A percentile compares a stretch with the other conserved stretches of the same genome.
phyloP scores from a whole-genome alignment of 2,797 vertebrate genomes.

The Lutjanus campechanus region DNA sequence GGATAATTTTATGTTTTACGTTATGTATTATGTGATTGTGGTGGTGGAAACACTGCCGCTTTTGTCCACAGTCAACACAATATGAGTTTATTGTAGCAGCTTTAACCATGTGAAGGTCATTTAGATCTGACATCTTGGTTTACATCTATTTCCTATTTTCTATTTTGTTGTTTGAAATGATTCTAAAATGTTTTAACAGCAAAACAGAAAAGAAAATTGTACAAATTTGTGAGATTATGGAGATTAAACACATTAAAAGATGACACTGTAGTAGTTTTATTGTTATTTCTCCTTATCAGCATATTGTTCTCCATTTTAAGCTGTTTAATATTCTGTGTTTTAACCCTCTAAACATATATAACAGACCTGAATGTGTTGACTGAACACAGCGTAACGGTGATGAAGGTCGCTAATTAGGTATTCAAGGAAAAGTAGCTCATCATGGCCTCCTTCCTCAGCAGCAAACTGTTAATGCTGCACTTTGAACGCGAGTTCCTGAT shows the following conservation, averaged over 20 bases:
- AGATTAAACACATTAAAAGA: neutral
- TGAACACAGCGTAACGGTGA: neutral
- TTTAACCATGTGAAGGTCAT: no score
- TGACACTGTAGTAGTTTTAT: neutral
- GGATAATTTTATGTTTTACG: no score
- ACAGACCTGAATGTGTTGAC: neutral
- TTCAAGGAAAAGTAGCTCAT: slow-evolving; percentile 47
- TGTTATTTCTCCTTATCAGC: neutral
- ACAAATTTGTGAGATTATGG: no score
- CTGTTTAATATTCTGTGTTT: slow-evolving; percentile 2
- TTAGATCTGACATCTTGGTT: no score
- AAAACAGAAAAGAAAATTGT: no score
- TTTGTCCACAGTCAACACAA: no score
- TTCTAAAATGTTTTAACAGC: no score
- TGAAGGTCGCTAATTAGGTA: slow-evolving; percentile 63
- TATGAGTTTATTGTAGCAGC: no score
- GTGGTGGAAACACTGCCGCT: no score
- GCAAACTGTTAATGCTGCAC: slow-evolving; percentile 58
- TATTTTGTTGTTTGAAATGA: no score
- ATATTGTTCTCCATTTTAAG: neutral
- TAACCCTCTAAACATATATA: slow-evolving; percentile 2
- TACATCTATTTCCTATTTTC: no score
- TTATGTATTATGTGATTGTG: no score
- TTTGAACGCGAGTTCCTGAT: slow-evolving; percentile 39
- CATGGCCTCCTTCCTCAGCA: slow-evolving; percentile 4